A percentile compares a stretch with the other conserved stretches of the same genome.
These are phyloP conservation scores for Ammodytes marinus DNA, from an alignment of 2,113 vertebrate species.

Conservation along the genomic window DNA sequence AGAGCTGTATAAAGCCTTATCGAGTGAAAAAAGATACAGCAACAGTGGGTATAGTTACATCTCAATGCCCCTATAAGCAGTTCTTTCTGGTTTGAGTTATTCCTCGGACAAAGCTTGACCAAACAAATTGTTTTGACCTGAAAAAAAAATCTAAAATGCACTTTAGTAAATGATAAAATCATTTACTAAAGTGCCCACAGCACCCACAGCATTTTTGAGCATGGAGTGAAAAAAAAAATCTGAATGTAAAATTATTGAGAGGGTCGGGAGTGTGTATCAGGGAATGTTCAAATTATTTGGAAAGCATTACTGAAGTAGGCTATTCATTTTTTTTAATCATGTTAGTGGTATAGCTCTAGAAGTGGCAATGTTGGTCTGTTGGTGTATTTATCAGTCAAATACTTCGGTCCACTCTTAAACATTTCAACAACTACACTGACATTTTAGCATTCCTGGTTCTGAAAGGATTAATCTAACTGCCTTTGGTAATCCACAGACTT, in stretches of 20 bases:
- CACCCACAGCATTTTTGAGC: not conserved
- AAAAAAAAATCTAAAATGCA: not conserved
- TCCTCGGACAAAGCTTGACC: not conserved
- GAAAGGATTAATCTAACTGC: too few relatives aligned
- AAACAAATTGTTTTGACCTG: not conserved
- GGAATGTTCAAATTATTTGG: not conserved
- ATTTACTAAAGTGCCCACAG: not conserved
- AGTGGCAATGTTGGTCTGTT: not conserved
- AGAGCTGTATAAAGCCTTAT: constrained; percentile 67
- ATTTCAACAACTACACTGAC: too few relatives aligned
- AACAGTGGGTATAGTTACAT: constrained; percentile 87
- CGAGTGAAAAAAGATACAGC: constrained; percentile 80
- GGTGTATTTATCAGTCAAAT: not conserved
- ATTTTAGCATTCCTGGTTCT: too few relatives aligned
- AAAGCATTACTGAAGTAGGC: too few relatives aligned
- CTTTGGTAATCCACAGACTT: too few relatives aligned
- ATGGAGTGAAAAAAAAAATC: not conserved
- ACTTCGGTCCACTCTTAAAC: not conserved
- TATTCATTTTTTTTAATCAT: not conserved
- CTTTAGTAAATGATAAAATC: not conserved
- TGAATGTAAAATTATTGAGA: not conserved
- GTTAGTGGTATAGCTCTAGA: not conserved
- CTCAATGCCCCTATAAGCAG: not conserved
- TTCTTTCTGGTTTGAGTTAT: not conserved
- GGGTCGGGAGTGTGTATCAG: not conserved